These are phyloP conservation scores for Acanthococcus lagerstroemiae DNA, from an alignment of 2,888 invertebrate species.

Conservation along the genomic window DNA sequence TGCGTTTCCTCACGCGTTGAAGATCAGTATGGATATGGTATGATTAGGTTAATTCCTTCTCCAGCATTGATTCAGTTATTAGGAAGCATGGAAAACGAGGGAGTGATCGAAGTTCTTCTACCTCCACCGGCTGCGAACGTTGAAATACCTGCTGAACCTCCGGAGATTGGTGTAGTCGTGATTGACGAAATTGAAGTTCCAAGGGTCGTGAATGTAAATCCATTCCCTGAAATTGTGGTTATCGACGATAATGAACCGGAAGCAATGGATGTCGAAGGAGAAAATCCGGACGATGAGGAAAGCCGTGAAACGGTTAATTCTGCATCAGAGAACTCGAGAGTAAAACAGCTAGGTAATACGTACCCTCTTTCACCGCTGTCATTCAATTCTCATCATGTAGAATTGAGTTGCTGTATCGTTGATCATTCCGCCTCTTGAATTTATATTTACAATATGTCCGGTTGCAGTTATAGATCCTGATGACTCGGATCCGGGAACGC, in stretches of 20 bases:
- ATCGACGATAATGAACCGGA: not conserved
- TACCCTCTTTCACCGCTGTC: too few relatives aligned
- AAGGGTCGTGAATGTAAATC: not conserved
- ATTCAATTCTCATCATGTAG: too few relatives aligned
- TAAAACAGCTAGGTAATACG: too few relatives aligned
- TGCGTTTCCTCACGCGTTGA: too few relatives aligned
- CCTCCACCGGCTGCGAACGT: not conserved
- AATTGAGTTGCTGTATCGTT: too few relatives aligned
- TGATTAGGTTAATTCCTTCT: too few relatives aligned
- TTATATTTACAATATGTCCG: too few relatives aligned
- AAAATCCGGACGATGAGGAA: not conserved
- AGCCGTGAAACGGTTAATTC: not conserved
- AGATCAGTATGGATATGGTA: too few relatives aligned
- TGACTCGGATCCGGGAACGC: constrained; percentile 52
- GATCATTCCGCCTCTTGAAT: too few relatives aligned
- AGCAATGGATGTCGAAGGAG: not conserved
- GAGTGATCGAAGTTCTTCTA: not conserved
- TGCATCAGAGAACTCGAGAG: too few relatives aligned
- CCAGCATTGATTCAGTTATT: too few relatives aligned
- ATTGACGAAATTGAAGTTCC: not conserved
- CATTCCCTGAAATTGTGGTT: not conserved
- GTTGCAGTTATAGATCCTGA: not conserved
- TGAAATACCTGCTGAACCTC: constrained; percentile 1
- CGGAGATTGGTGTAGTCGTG: not conserved
- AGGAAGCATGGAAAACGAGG: not conserved